Conservation (phyloP, 2,888 invertebrate genomes). For the Drosophila meridiana region DNA sequence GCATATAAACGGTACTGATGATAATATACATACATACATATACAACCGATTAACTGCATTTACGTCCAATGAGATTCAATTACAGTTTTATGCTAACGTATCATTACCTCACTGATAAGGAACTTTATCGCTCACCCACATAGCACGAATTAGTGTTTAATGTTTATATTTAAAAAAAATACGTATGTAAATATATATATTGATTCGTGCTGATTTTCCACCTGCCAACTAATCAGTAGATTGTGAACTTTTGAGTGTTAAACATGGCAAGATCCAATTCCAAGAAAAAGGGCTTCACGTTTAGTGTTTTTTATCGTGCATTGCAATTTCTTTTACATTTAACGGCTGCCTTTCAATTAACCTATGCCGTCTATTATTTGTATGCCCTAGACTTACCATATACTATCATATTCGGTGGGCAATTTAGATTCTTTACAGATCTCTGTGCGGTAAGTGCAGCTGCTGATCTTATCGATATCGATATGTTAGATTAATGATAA, state of each 20-base stretch:
- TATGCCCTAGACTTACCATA: constrained; percentile 5
- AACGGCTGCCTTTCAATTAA: constrained; percentile 4
- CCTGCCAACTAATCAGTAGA: constrained; percentile 7
- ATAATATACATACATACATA: not conserved
- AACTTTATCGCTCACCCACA: constrained; percentile 2
- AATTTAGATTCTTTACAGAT: constrained; percentile 9
- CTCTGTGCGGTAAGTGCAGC: constrained; percentile 11
- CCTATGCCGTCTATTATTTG: not conserved
- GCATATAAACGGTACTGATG: not conserved
- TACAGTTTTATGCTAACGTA: not conserved
- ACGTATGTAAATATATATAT: not conserved
- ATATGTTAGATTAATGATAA: not conserved
- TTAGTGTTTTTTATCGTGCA: not conserved
- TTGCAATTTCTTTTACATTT: constrained; percentile 6
- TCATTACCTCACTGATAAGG: not conserved
- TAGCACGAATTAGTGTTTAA: not conserved
- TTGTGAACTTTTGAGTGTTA: constrained; percentile 2
- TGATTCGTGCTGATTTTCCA: not conserved
- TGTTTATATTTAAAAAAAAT: constrained; percentile 3
- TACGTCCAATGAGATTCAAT: not conserved
- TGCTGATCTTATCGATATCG: not conserved
- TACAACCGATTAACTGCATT: not conserved
- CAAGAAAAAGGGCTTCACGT: not conserved
- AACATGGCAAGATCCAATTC: constrained; percentile 8
- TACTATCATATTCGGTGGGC: constrained; percentile 1